Evolutionary conservation across 2,113 vertebrate genomes (phyloP), one percentile per base, ranked within the genome.

Genomic region (Microcebus griseorufus): DNA sequence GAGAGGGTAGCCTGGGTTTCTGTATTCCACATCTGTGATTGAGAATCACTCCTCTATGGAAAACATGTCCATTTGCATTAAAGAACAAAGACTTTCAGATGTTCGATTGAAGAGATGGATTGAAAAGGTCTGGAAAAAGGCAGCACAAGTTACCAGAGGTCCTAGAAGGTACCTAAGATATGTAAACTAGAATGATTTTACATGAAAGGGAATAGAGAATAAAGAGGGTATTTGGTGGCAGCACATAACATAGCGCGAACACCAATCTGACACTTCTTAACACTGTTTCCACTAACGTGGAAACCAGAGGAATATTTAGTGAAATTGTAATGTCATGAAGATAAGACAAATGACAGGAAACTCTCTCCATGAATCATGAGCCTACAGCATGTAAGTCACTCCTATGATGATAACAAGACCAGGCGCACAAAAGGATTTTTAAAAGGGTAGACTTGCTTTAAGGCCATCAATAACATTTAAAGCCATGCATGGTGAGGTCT

Each of bases 391-490:
- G 25, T 64, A 89, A 84, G 83, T 84, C n/a, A 37, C 13, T 85
- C 17, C 76, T 79, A 4, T 23, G 34, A 76, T 76, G 65, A 82
- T 82, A 88, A 95, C 34, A 29, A 85, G 88, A 86, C 79, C 8
- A 17, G 70, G 62, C 1, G 0, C 23, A 67, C 45, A 16, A 78
- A 82, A 39, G 75, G 53, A n/a, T 64, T 76, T 86, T 92, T 34
- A 14, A 72, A 85, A 81, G 65, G 51, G 32, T 67, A 69, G 80
- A 34, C 32, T 88, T 93, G 81, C 88, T 97, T 69, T 51, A 65
- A 69, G 79, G 23, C 39, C 82, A 93, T 96, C 79, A 92, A 55
- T 85, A 93, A 73, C 25, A 60, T 84, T 95, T 88, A 88, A 72
- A 72, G 73, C 18, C 37, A 6, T 5, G 65, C 39, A 2, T 32